These are phyloP conservation scores for Drosophila cognata DNA, from an alignment of 2,888 invertebrate genomes.

Conservation along the genomic window DNA sequence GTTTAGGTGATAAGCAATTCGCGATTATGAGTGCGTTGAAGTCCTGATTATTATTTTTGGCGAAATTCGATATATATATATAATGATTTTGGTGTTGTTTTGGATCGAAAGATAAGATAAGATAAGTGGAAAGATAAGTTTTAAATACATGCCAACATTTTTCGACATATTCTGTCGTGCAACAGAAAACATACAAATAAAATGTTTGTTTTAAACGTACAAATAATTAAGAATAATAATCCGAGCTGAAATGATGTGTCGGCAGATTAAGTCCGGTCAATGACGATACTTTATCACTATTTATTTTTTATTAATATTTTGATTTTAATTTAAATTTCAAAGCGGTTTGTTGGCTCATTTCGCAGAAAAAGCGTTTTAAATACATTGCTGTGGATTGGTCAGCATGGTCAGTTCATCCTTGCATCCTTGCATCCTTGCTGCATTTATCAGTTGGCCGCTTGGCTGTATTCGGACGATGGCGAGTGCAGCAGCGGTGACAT, in stretches of 20 bases:
- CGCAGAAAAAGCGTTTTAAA: neutral
- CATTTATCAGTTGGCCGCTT: conserved; percentile 5
- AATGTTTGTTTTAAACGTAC: neutral
- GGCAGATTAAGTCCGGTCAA: neutral
- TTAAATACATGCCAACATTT: neutral
- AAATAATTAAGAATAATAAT: neutral
- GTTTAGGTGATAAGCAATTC: neutral
- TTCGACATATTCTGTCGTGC: neutral
- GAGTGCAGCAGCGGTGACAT: conserved; percentile 1
- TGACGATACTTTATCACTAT: neutral
- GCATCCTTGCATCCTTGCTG: neutral
- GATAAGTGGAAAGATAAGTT: neutral
- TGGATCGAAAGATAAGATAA: neutral
- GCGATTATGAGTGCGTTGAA: neutral
- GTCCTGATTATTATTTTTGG: neutral
- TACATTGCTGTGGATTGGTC: conserved; percentile 1
- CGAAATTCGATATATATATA: neutral
- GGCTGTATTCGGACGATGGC: neutral
- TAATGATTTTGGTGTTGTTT: neutral
- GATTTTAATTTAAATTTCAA: neutral
- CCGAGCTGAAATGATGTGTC: neutral
- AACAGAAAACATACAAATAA: neutral
- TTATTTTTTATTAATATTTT: too few relatives aligned
- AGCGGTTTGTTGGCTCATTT: neutral
- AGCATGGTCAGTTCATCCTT: neutral